Evolutionary conservation across 2,888 invertebrate genomes (phyloP).

Genomic region (Cremastobaeus sp.): DNA sequence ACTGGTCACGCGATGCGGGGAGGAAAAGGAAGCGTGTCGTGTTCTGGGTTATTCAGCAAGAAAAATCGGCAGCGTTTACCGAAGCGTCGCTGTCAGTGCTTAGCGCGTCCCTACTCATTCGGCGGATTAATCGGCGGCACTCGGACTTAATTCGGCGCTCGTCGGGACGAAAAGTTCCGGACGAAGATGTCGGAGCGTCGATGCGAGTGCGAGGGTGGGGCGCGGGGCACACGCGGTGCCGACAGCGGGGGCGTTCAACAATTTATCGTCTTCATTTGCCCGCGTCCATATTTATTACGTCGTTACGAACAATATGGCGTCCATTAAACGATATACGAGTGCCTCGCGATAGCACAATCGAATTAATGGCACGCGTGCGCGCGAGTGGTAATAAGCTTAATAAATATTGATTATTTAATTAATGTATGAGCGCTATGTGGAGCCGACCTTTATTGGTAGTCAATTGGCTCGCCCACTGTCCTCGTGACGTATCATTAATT

Average conservation of each 20-base stretch:
- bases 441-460: conserved; percentile 64
- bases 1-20: conserved; percentile 54
- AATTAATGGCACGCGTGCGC: conserved; percentile 68
- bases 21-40: too few species aligned
- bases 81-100: too few species aligned
- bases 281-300: conserved; percentile 76
- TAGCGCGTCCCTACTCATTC: too few species aligned
- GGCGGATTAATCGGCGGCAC: too few species aligned
- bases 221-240: conserved; percentile 59
- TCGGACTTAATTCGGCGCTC: too few species aligned
- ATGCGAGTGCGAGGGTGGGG: conserved; percentile 13
- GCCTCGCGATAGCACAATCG: conserved; percentile 67
- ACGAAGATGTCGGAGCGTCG: neutral
- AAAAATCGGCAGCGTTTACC: conserved; percentile 13
- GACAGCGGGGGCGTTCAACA: conserved; percentile 75
- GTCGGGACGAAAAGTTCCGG: conserved; percentile 1
- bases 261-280: conserved; percentile 77
- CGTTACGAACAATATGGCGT: conserved; percentile 76
- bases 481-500: conserved; percentile 57
- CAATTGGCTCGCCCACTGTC: conserved; percentile 68
- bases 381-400: conserved; percentile 72
- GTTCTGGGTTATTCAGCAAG: conserved; percentile 8
- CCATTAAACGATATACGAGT: conserved; percentile 74
- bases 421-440: conserved; percentile 73
- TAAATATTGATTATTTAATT: conserved; percentile 78